A percentile compares a stretch with the other conserved stretches of the same genome.
phyloP scores from a whole-genome alignment of 2,797 vertebrate genomes.

The Trachurus trachurus region DNA sequence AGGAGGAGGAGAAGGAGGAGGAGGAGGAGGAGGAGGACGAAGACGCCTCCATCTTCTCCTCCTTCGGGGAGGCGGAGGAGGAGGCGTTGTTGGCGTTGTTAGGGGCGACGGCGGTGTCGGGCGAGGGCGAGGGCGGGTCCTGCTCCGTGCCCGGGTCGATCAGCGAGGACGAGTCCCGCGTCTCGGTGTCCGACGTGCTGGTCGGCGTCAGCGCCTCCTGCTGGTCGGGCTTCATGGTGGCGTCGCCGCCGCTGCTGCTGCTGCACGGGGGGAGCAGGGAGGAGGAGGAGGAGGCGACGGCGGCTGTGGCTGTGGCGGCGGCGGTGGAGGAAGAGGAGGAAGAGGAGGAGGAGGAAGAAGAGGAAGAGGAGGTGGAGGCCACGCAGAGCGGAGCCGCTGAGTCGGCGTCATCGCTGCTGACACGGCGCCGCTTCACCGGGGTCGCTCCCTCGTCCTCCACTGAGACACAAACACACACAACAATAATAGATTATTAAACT shows the following conservation, averaged over 20 bases:
- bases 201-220: slow-evolving; percentile 93
- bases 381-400: slow-evolving; percentile 71
- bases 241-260: too few relatives aligned
- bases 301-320: too few relatives aligned
- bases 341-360: slow-evolving; percentile 54
- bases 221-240: slow-evolving; percentile 85
- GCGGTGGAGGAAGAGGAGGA: slow-evolving; percentile 58
- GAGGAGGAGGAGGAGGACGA: slow-evolving; percentile 81
- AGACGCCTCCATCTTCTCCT: slow-evolving; percentile 93
- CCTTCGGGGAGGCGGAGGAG: slow-evolving; percentile 83
- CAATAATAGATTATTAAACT: too few relatives aligned
- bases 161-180: slow-evolving; percentile 96
- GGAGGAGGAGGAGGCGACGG: slow-evolving; percentile 61
- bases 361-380: slow-evolving; percentile 67
- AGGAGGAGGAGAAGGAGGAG: slow-evolving; percentile 80
- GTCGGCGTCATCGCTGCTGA: slow-evolving; percentile 92
- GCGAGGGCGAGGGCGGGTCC: slow-evolving; percentile 91
- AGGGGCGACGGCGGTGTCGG: slow-evolving; percentile 84
- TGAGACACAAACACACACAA: slow-evolving; percentile 43
- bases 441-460: slow-evolving; percentile 95
- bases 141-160: slow-evolving; percentile 98
- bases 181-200: slow-evolving; percentile 97
- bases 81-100: too few relatives aligned
- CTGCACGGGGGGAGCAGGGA: slow-evolving; percentile 74
- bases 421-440: slow-evolving; percentile 93